Evolutionary conservation across 2,888 invertebrate genomes (phyloP).

Genomic region (Eupithecia centaureata): DNA sequence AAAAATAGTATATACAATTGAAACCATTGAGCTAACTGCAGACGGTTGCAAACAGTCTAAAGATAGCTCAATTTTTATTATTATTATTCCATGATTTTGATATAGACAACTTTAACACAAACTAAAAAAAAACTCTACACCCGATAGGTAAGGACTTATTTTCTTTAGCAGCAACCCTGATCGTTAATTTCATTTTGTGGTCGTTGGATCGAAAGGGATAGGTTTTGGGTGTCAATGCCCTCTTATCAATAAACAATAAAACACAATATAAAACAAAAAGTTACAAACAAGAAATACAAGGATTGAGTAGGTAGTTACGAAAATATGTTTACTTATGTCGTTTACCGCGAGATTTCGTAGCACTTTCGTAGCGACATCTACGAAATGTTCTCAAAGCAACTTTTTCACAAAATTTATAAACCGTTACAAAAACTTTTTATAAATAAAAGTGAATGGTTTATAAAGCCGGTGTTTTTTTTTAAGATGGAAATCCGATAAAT

Average conservation of each 20-base stretch:
- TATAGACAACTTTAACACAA: background rate
- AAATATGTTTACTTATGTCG: too few relatives aligned
- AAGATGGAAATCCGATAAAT: too few relatives aligned
- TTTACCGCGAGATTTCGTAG: conserved; percentile 5
- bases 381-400: background rate
- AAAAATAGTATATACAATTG: too few relatives aligned
- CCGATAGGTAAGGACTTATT: background rate
- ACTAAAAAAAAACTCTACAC: too few relatives aligned
- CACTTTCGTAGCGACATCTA: conserved; percentile 9
- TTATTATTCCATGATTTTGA: background rate
- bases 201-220: background rate
- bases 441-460: too few relatives aligned
- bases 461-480: too few relatives aligned
- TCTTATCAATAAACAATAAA: background rate
- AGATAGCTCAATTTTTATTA: too few relatives aligned
- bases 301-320: too few relatives aligned
- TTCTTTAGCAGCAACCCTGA: conserved; percentile 4
- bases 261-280: background rate
- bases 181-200: background rate
- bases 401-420: background rate
- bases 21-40: too few relatives aligned
- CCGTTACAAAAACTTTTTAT: too few relatives aligned
- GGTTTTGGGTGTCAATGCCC: background rate
- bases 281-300: background rate
- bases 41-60: too few relatives aligned